Conservation (phyloP, 2,888 invertebrate genomes). For the Crioceris asparagi region DNA sequence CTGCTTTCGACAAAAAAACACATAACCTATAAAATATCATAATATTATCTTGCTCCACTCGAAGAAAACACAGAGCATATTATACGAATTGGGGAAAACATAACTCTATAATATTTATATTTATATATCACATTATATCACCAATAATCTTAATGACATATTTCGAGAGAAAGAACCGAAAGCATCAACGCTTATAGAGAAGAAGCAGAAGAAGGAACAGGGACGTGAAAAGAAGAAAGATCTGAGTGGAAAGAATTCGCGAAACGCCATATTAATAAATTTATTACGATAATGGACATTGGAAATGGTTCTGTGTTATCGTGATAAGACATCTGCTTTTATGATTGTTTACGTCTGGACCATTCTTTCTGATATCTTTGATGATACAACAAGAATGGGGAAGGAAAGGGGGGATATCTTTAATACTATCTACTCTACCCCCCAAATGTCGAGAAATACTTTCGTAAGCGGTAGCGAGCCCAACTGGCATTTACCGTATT, state of each 20-base stretch:
- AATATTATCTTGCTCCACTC: too few species aligned
- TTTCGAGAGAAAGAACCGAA: slow-evolving; percentile 18
- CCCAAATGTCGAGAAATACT: too few species aligned
- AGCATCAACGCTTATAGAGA: slow-evolving; percentile 4
- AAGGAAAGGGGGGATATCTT: not conserved
- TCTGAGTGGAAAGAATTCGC: slow-evolving; percentile 18
- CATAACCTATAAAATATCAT: too few species aligned
- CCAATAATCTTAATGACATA: slow-evolving; percentile 29
- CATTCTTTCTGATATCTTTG: too few species aligned
- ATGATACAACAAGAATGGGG: too few species aligned
- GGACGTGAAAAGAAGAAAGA: too few species aligned
- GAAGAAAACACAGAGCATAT: too few species aligned
- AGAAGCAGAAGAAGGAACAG: slow-evolving; percentile 5
- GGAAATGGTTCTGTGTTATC: slow-evolving; percentile 15
- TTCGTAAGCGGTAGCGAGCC: too few species aligned
- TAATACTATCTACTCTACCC: too few species aligned
- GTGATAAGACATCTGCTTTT: slow-evolving; percentile 13
- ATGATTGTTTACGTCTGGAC: too few species aligned
- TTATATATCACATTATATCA: slow-evolving; percentile 30
- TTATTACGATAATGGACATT: slow-evolving; percentile 27
- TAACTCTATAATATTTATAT: slow-evolving; percentile 29
- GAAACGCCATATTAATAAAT: slow-evolving; percentile 29
- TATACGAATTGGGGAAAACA: slow-evolving; percentile 9
- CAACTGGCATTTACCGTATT: too few species aligned
- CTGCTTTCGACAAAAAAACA: too few species aligned